Evolutionary conservation across 2,888 invertebrate genomes (phyloP), one percentile per base, ranked within the genome.

Genomic region (Cerceris ruficornis): DNA sequence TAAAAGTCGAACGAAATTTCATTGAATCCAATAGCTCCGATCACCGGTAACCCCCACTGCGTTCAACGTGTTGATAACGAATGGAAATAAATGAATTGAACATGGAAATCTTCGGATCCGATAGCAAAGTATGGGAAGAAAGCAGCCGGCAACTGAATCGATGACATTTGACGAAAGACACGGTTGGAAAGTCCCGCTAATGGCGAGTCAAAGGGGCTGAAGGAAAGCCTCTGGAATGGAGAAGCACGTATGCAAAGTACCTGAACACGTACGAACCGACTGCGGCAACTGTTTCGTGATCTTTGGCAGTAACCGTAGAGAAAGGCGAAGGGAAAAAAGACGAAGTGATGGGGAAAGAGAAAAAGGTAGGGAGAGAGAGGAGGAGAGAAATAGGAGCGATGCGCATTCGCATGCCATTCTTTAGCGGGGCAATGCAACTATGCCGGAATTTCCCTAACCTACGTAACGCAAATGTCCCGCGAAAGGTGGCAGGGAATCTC

Each of bases 401-500:
- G 71, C 64, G 69, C 75, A 58, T 58, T 75, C 68, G 71, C 73
- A 67, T 61, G 68, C 72, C 69, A 58, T 59, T 67, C 68, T 69
- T 68, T 70, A 62, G 49, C 75, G 60, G 46, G 55, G 41, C 57
- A 59, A 39, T 71, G 67, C 75, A 77, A 80, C 82, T 82, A 83
- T 80, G 83, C 75, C 80, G 75, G 83, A 74, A 83, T 83, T 83
- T 28, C 76, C 80, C 66, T 76, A 83, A 75, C 69, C 69, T 60
- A 59, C 75, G 70, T 81, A 77, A 77, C 75, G 79, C 68, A 69
- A 82, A 75, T 80, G 79, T 85, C 77, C 74, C 76, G 74, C 80
- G 73, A 75, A 77, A 82, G 77, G 77, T 77, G 80, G 72, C 79
- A 82, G 77, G 73, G 82, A 87, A 86, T 87, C 83, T 84, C 81